Evolutionary conservation across 2,797 vertebrate genomes (phyloP).

Genomic region (Florisuga fusca): DNA sequence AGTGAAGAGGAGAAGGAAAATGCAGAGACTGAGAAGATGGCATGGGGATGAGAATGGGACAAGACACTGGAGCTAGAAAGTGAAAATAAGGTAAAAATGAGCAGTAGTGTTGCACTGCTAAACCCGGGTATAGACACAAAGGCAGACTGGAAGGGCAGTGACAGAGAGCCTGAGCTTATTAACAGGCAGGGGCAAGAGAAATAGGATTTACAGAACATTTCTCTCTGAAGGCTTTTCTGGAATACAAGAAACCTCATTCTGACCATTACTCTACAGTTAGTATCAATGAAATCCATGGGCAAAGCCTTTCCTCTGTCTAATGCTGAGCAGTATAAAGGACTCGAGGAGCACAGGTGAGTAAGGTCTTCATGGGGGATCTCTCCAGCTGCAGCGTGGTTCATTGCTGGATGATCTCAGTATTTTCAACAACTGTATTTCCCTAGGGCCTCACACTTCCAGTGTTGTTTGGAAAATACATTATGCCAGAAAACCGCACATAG

Average conservation of each 20-base stretch:
- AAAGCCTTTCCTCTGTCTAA: background rate
- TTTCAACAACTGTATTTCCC: background rate
- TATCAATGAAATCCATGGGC: background rate
- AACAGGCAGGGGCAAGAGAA: background rate
- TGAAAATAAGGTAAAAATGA: background rate
- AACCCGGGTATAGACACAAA: background rate
- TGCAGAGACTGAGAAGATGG: background rate
- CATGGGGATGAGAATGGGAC: background rate
- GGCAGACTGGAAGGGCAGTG: background rate
- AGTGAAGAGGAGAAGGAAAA: background rate
- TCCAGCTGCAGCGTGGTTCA: background rate
- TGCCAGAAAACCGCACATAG: background rate
- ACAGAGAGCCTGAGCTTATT: background rate
- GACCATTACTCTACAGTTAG: background rate
- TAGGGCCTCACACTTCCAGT: background rate
- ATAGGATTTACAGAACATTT: background rate
- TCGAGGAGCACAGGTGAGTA: background rate
- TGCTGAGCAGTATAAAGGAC: background rate
- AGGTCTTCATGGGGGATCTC: background rate
- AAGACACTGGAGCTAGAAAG: background rate
- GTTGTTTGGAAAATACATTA: background rate
- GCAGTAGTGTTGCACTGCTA: background rate
- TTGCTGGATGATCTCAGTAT: background rate
- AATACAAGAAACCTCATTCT: background rate
- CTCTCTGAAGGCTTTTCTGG: background rate